Conservation (phyloP, 2,113 vertebrate genomes). For the Pterocles orientalis region DNA sequence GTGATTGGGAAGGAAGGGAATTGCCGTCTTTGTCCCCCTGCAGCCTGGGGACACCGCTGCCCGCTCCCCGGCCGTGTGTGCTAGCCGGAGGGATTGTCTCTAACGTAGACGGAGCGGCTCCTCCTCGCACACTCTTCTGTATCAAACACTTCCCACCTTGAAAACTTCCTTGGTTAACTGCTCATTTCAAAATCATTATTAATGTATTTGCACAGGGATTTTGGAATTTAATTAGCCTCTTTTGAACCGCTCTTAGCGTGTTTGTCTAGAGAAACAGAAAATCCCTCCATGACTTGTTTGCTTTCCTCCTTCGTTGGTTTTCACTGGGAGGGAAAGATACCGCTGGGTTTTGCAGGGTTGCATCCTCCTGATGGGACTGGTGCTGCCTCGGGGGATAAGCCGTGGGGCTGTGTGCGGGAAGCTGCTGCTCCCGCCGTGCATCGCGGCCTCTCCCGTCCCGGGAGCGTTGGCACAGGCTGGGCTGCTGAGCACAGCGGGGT, state of each 20-base stretch:
- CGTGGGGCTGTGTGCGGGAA: neutral
- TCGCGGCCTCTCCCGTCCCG: neutral
- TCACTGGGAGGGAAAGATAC: conserved; percentile 56
- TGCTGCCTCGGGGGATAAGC: conserved; percentile 21
- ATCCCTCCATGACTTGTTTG: conserved; percentile 69
- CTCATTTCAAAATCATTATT: conserved; percentile 72
- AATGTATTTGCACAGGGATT: conserved; percentile 68
- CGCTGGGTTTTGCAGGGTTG: neutral
- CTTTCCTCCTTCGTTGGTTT: neutral
- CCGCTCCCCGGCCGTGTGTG: neutral
- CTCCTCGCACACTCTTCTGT: neutral
- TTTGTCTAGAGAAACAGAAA: conserved; percentile 72
- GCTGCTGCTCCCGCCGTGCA: neutral
- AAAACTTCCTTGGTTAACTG: conserved; percentile 62
- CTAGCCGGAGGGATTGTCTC: neutral
- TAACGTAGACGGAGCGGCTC: neutral
- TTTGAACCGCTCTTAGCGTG: conserved; percentile 62
- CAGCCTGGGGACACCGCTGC: neutral
- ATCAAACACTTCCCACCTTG: conserved; percentile 67
- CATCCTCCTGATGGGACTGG: neutral
- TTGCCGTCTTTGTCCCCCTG: neutral
- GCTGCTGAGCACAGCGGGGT: neutral
- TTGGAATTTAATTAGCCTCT: conserved; percentile 73
- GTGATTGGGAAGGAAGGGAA: neutral
- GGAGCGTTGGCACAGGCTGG: neutral